Percentiles rank a stretch among this genome's conserved stretches.
These are phyloP conservation scores for Megaleporinus macrocephalus DNA, from an alignment of 2,113 vertebrate genomes.

Conservation along the genomic window DNA sequence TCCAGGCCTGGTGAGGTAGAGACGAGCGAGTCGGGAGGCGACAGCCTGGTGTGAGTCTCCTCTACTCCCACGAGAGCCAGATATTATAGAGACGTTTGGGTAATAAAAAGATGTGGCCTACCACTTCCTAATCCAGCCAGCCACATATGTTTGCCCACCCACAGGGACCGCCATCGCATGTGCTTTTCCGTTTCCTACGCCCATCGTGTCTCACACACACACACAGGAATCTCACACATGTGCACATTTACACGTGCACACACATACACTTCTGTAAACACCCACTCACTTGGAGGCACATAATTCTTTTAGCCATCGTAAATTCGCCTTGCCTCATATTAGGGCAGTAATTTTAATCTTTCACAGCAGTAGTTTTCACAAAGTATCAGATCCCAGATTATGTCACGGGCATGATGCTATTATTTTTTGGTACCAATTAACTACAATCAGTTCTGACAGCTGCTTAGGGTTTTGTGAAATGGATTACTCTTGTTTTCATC, in stretches of 20 bases:
- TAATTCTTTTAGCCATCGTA: conserved; percentile 12
- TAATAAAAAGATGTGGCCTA: conserved; percentile 85
- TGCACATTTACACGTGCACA: neutral
- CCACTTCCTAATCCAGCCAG: conserved; percentile 86
- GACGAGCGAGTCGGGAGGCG: conserved; percentile 48
- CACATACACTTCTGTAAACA: conserved; percentile 28
- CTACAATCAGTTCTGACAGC: neutral
- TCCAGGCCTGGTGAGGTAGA: conserved; percentile 39
- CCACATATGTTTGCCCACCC: conserved; percentile 86
- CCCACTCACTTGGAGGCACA: conserved; percentile 17
- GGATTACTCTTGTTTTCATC: conserved; percentile 13
- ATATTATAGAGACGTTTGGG: conserved; percentile 82
- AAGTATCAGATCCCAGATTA: conserved; percentile 31
- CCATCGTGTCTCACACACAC: conserved; percentile 17
- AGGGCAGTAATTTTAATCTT: conserved; percentile 7
- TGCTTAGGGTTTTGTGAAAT: conserved; percentile 1
- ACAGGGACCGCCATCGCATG: conserved; percentile 65
- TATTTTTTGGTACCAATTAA: conserved; percentile 11
- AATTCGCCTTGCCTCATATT: conserved; percentile 8
- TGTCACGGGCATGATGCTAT: conserved; percentile 17
- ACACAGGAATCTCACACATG: conserved; percentile 14
- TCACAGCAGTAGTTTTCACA: conserved; percentile 28
- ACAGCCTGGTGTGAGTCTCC: conserved; percentile 55
- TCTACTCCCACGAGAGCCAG: conserved; percentile 69
- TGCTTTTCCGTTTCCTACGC: conserved; percentile 44